phyloP scores from a whole-genome alignment of 1,140 invertebrate species.

The Panagrolaimus sp. region DNA sequence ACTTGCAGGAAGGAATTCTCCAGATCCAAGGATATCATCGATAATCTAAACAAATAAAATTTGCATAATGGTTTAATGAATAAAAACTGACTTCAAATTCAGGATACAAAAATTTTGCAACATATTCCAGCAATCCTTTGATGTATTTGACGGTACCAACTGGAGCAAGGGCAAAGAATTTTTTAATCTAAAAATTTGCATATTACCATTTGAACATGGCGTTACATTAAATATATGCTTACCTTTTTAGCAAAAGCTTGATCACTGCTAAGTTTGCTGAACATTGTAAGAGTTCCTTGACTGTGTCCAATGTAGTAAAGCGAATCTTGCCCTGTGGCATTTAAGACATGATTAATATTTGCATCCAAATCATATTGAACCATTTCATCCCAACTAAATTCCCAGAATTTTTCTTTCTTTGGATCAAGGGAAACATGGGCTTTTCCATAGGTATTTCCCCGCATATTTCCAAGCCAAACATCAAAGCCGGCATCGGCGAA shows the following conservation, averaged over 20 bases:
- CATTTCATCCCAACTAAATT: conserved; percentile 64
- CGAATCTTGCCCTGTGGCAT: conserved; percentile 52
- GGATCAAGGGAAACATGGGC: conserved; percentile 59
- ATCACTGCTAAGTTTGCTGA: conserved; percentile 56
- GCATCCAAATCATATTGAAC: conserved; percentile 68
- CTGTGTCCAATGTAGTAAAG: conserved; percentile 62
- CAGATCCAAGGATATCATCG: conserved; percentile 15
- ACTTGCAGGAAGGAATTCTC: conserved; percentile 21
- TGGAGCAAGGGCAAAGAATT: conserved; percentile 41
- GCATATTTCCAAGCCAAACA: conserved; percentile 70
- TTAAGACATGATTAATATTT: conserved; percentile 67
- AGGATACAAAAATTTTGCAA: conserved; percentile 24
- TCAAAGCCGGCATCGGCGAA: conserved; percentile 69
- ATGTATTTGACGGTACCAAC: conserved; percentile 35
- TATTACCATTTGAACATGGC: background rate
- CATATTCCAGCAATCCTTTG: conserved; percentile 29
- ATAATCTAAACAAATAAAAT: conserved; percentile 5
- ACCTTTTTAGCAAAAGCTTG: conserved; percentile 14
- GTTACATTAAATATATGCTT: too few species aligned
- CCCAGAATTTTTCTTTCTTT: conserved; percentile 14
- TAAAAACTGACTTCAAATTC: background rate
- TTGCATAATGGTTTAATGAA: too few species aligned
- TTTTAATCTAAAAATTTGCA: conserved; percentile 12
- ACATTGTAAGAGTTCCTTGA: conserved; percentile 62
- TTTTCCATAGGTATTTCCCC: conserved; percentile 67